Evolutionary conservation across 2,797 vertebrate species (phyloP).

Genomic region (Anabas testudineus): DNA sequence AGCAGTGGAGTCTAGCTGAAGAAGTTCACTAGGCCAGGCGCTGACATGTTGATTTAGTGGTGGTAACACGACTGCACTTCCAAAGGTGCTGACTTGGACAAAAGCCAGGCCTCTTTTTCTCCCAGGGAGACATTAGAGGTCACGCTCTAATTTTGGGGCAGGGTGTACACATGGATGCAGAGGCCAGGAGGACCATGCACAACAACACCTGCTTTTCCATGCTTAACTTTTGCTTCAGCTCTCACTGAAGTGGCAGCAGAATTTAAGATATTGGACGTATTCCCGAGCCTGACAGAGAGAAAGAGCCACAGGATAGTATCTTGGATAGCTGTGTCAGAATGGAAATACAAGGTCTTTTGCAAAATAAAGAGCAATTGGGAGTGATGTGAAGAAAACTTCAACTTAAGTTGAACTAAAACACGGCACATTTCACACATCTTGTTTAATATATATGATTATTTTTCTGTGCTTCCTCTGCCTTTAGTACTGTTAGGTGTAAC

Average conservation of each 20-base stretch:
- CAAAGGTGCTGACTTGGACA: conserved; percentile 87
- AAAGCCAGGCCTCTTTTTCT: conserved; percentile 84
- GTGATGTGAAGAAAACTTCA: background rate
- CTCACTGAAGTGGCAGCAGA: conserved; percentile 19
- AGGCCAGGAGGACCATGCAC: conserved; percentile 68
- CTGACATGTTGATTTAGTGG: conserved; percentile 89
- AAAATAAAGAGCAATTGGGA: conserved; percentile 4
- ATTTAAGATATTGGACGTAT: conserved; percentile 31
- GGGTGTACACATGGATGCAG: conserved; percentile 64
- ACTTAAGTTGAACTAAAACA: no score
- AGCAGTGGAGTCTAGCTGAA: conserved; percentile 79
- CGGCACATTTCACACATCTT: background rate
- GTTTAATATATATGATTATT: background rate
- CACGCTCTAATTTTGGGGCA: conserved; percentile 80
- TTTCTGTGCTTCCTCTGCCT: no score
- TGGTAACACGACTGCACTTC: conserved; percentile 85
- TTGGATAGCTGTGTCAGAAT: conserved; percentile 31
- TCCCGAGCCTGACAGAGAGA: conserved; percentile 15
- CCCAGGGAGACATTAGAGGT: conserved; percentile 79
- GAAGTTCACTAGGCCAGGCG: conserved; percentile 82
- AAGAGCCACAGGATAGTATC: background rate
- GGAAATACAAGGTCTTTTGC: background rate
- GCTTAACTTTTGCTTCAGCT: conserved; percentile 59
- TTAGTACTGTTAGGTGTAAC: background rate
- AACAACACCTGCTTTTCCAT: conserved; percentile 78